phyloP scores from a whole-genome alignment of 2,113 vertebrate species.

The Pelecanoides urinatrix region DNA sequence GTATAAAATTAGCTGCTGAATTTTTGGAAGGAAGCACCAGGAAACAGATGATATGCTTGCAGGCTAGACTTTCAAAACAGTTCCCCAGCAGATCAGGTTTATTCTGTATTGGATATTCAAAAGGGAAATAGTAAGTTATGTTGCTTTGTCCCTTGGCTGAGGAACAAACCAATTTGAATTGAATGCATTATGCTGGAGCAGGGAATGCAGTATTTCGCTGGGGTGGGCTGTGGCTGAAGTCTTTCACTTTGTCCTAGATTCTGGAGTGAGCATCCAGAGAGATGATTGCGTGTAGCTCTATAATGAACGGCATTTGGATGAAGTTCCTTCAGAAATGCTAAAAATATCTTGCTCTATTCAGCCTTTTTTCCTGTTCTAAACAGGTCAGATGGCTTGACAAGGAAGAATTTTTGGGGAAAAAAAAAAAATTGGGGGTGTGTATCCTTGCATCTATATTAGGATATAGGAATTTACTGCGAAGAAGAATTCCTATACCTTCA shows the following conservation, averaged over 20 bases:
- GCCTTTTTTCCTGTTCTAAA: not conserved
- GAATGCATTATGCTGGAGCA: not conserved
- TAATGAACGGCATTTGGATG: slow-evolving; percentile 24
- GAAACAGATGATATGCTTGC: slow-evolving; percentile 55
- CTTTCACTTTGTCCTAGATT: slow-evolving; percentile 18
- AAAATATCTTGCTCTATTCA: not conserved
- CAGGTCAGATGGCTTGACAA: not conserved
- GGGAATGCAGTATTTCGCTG: slow-evolving; percentile 2
- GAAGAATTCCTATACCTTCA: not conserved
- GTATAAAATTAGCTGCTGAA: slow-evolving; percentile 34
- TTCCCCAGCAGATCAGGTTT: slow-evolving; percentile 49
- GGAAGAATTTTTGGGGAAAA: not conserved
- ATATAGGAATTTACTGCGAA: not conserved
- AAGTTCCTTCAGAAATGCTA: slow-evolving; percentile 14
- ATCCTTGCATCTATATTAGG: not conserved
- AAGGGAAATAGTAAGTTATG: slow-evolving; percentile 57
- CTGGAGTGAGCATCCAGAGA: not conserved
- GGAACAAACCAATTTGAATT: slow-evolving; percentile 33
- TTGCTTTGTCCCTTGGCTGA: slow-evolving; percentile 45
- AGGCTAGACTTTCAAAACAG: slow-evolving; percentile 47
- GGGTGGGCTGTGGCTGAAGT: slow-evolving; percentile 13
- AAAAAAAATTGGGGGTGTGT: not conserved
- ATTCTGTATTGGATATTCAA: slow-evolving; percentile 46
- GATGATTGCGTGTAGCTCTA: not conserved
- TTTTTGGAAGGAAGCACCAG: slow-evolving; percentile 40